These are phyloP conservation scores for Aulostomus chinensis DNA, from an alignment of 2,797 vertebrate genomes.

Conservation along the genomic window DNA sequence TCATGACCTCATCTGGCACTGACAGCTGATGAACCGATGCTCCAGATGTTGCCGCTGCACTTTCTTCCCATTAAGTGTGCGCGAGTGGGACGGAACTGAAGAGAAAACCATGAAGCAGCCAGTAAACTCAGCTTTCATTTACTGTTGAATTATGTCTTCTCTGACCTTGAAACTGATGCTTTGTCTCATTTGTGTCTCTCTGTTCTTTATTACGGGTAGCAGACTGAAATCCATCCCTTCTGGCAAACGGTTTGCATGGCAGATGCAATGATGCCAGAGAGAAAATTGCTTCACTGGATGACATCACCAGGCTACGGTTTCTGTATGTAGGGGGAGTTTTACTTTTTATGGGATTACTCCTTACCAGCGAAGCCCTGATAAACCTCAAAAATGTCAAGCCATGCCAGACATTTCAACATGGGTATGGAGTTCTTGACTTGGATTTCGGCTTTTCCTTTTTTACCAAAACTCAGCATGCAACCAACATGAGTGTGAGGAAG, in stretches of 20 bases:
- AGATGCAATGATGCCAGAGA: slow-evolving; percentile 12
- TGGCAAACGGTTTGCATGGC: slow-evolving; percentile 19
- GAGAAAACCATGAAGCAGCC: slow-evolving; percentile 25
- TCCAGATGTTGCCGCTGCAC: slow-evolving; percentile 15
- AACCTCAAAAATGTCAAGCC: slow-evolving; percentile 24
- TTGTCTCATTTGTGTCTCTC: slow-evolving; percentile 25
- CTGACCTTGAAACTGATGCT: slow-evolving; percentile 24
- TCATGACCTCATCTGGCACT: background rate
- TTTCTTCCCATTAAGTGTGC: background rate
- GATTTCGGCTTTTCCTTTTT: slow-evolving; percentile 13
- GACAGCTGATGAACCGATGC: background rate
- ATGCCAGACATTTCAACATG: slow-evolving; percentile 28
- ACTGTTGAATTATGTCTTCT: background rate
- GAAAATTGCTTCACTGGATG: slow-evolving; percentile 55
- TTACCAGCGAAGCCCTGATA: slow-evolving; percentile 29
- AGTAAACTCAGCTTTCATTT: slow-evolving; percentile 22
- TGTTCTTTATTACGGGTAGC: slow-evolving; percentile 28
- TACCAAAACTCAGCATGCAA: slow-evolving; percentile 9
- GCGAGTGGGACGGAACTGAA: slow-evolving; percentile 1
- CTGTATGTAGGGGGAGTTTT: slow-evolving; percentile 18
- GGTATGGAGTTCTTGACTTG: slow-evolving; percentile 9
- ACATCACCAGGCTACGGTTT: slow-evolving; percentile 51
- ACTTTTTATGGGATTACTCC: slow-evolving; percentile 30
- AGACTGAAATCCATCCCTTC: slow-evolving; percentile 16
- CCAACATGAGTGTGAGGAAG: slow-evolving; percentile 3